Evolutionary conservation across 2,797 vertebrate species (phyloP), one percentile per base, ranked within the genome.

Genomic region (Lepilemur septentrionalis): DNA sequence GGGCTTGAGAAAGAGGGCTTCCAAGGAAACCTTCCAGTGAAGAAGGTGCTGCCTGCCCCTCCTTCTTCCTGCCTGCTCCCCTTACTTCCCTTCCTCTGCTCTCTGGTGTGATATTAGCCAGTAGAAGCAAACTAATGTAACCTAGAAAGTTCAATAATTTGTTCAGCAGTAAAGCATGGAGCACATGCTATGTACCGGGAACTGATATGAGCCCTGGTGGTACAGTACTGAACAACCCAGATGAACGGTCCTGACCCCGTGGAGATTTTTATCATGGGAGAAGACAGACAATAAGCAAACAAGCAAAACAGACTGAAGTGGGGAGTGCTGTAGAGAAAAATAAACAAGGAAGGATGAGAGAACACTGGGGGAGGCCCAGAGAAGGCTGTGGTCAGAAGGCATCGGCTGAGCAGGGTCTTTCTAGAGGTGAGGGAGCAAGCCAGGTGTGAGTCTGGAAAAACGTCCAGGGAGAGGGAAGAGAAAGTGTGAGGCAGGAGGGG

Each of bases 161-260:
- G 20, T 46, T 35, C 48, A 41, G 8, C 6, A n/a, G 52, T 18
- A 61, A 67, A 18, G 10, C 7, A 28, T 65, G 7, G 43, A 63
- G 23, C 3, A 6, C 43, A 0, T 22, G 17, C 9, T 32, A 4
- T 10, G 0, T 52, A 32, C 3, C 55, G 10, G 52, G 38, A 22
- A 22, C 32, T 23, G 18, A 14, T 7, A 48, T 38, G 15, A 28
- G 35, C 9, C 2, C 32, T 18, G 10, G 43, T 50, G 43, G 57
- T 23, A 15, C 1, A 12, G 4, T 28, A 22, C 2, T 11, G 5
- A 72, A 35, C 9, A 67, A 28, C 30, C 50, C 0, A 15, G 9
- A 11, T 32, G 32, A 88, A 67, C n/a, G 57, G 12, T 43, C 38
- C 52, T 79, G 69, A 17, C 17, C 30, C 30, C 43, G 18, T 8